phyloP scores from a whole-genome alignment of 2,888 invertebrate genomes.

The Masnerella sp. region DNA sequence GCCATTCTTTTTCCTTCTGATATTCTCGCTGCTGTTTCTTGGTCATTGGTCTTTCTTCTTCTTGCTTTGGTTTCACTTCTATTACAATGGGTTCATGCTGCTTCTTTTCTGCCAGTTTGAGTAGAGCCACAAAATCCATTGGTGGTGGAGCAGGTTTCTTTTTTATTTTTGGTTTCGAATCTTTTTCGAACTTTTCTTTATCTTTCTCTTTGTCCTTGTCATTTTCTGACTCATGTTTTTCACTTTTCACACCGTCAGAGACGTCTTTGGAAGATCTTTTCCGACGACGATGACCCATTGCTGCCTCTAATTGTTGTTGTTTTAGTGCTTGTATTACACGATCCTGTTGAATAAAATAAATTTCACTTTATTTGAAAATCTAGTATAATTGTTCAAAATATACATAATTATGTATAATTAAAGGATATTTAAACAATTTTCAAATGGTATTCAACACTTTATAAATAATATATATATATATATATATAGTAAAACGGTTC shows the following conservation, averaged over 20 bases:
- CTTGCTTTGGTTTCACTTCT: conserved; percentile 78
- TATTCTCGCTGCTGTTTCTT: conserved; percentile 88
- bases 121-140: conserved; percentile 87
- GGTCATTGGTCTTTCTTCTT: conserved; percentile 85
- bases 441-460: too few relatives aligned
- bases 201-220: conserved; percentile 71
- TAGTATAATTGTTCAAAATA: too few relatives aligned
- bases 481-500: too few relatives aligned
- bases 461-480: too few relatives aligned
- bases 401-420: neutral
- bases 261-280: conserved; percentile 76
- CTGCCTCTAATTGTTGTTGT: conserved; percentile 85
- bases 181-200: conserved; percentile 73
- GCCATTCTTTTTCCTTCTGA: conserved; percentile 84
- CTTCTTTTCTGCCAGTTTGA: conserved; percentile 90
- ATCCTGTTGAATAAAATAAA: too few relatives aligned
- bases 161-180: conserved; percentile 78
- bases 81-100: conserved; percentile 87
- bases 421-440: neutral
- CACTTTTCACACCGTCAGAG: conserved; percentile 75
- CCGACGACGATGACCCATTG: conserved; percentile 83
- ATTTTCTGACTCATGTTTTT: conserved; percentile 70
- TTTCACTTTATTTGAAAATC: too few relatives aligned
- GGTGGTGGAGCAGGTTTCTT: conserved; percentile 85
- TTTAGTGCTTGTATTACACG: conserved; percentile 85